These are phyloP conservation scores for Drosophila teissieri DNA, from an alignment of 1,140 invertebrate species.

Conservation along the genomic window DNA sequence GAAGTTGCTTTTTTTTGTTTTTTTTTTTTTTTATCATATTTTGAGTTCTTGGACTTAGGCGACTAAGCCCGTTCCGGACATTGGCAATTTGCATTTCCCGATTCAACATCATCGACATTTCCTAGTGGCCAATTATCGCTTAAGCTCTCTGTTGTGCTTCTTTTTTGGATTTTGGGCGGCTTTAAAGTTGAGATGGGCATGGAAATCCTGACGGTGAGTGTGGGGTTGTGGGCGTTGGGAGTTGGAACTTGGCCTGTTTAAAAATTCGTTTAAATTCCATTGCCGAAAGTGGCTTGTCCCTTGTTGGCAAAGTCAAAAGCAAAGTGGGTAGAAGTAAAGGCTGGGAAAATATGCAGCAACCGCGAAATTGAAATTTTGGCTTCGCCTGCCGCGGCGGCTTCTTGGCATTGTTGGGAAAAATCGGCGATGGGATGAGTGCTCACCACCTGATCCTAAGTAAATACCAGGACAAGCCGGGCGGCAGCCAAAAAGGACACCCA, in stretches of 20 bases:
- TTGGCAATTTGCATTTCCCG: slow-evolving; percentile 73
- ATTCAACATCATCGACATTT: slow-evolving; percentile 68
- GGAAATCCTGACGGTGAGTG: background rate
- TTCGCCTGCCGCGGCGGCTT: slow-evolving; percentile 71
- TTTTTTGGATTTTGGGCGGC: slow-evolving; percentile 32
- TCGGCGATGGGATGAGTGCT: slow-evolving; percentile 43
- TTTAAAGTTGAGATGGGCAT: slow-evolving; percentile 50
- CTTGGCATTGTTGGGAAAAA: slow-evolving; percentile 46
- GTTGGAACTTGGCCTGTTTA: slow-evolving; percentile 26
- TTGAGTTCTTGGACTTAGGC: slow-evolving; percentile 40
- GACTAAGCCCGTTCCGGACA: slow-evolving; percentile 72
- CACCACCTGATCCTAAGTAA: slow-evolving; percentile 84
- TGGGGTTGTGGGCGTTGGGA: background rate
- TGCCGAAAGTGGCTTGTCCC: slow-evolving; percentile 52
- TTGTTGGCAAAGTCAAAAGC: slow-evolving; percentile 51
- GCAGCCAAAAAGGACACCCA: slow-evolving; percentile 44
- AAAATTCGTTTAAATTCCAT: slow-evolving; percentile 82
- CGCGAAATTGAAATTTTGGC: slow-evolving; percentile 83
- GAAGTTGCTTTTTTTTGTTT: slow-evolving; percentile 20
- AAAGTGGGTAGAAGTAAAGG: slow-evolving; percentile 50
- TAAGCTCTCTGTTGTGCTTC: slow-evolving; percentile 50
- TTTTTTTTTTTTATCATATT: slow-evolving; percentile 14
- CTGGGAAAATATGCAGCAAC: slow-evolving; percentile 81
- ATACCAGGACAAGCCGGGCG: slow-evolving; percentile 54
- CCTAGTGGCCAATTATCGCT: slow-evolving; percentile 79